Base-by-base conservation (phyloP, 2,113 vertebrate genomes). In the Osmerus eperlanus region DNA sequence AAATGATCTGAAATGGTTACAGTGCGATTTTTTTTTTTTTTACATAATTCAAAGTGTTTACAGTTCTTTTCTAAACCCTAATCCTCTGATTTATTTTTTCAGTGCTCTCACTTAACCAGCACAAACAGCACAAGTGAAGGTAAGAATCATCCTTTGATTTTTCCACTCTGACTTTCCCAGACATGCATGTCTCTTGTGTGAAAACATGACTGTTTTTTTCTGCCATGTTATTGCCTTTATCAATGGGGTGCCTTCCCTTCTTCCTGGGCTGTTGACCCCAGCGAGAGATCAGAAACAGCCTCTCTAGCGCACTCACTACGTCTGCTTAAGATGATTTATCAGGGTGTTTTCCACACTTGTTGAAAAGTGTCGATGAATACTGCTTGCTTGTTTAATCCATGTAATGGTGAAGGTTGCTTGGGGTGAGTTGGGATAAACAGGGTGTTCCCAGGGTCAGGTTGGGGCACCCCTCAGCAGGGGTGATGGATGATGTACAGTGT, bases 111-210 rank as follows among this genome's bases (percentile, higher is more conserved):
- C 19, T 72, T 81, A 70, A 52, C 69, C 53, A 72, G 25, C 51
- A 71, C 75, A 62, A 91, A 87, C 86, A 83, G 68, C 25, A 90
- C 90, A 54, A 79, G 79, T 66, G 83, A 85, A 91, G 91, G 92
- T 92, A 89, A 88, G 85, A 72, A 66, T 55, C 19, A 19, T 47
- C 36, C 25, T 28, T 36, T 36, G 32, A 6, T 36, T 36, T 36
- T 36, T 28, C 25, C 2, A 28, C 25, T 36, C 25, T 36, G 5
- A 6, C 7, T 36, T 36, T 36, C 7, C 7, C 4, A 0, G 4
- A 36, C 32, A 36, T 8, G 4, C 5, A 36, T 8, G 32, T 54
- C 53, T 18, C 53, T 54, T 54, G 11, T 54, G 53, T 54, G 53
- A 54, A 18, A 54, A 18, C 12, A 54, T 41, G 19, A 47, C 64